phyloP scores from a whole-genome alignment of 2,797 vertebrate genomes.

The Okamejei kenojei region DNA sequence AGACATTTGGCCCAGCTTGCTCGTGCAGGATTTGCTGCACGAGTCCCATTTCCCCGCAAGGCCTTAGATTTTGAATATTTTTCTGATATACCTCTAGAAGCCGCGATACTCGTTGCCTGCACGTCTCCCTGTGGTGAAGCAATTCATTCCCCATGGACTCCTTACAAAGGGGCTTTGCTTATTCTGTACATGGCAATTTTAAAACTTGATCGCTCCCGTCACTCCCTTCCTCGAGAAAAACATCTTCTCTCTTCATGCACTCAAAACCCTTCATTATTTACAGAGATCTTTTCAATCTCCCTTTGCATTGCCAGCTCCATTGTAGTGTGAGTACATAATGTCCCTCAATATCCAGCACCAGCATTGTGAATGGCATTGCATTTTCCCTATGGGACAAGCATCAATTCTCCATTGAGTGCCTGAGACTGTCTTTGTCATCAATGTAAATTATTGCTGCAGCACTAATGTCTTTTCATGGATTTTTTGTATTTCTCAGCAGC shows the following conservation, averaged over 20 bases:
- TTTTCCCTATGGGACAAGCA: background rate
- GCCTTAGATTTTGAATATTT: background rate
- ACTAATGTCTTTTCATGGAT: background rate
- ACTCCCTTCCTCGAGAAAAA: background rate
- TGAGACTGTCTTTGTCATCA: background rate
- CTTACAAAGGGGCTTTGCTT: background rate
- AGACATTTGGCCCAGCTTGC: background rate
- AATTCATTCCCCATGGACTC: background rate
- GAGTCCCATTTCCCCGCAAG: background rate
- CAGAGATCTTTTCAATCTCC: background rate
- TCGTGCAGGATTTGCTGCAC: background rate
- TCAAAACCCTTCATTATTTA: background rate
- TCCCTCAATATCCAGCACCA: background rate
- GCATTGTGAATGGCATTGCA: background rate
- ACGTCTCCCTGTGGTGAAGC: background rate
- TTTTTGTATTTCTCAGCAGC: background rate
- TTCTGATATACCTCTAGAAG: background rate
- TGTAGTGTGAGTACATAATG: background rate
- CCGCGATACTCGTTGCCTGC: background rate
- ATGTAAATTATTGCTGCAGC: background rate
- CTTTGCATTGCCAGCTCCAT: background rate
- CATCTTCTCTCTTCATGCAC: background rate
- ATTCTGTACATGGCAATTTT: background rate
- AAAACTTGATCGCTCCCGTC: background rate
- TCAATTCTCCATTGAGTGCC: too few relatives aligned